Evolutionary conservation across 2,113 vertebrate species (phyloP).

Genomic region (Tragulus kanchil): DNA sequence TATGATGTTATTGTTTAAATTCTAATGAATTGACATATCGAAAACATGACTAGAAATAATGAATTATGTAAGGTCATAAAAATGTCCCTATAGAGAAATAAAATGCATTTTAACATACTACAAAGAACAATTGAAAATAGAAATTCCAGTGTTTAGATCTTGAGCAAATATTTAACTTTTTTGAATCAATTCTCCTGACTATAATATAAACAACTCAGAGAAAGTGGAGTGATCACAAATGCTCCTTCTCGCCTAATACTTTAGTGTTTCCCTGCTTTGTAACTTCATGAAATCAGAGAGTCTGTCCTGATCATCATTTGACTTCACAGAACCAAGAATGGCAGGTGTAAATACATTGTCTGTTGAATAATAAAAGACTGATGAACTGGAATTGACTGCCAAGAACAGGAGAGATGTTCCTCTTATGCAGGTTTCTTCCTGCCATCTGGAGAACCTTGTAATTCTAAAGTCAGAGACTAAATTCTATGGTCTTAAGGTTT

Average conservation of each 20-base stretch:
- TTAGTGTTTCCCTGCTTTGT: neutral
- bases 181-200: neutral
- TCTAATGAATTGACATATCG: neutral
- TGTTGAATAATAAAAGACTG: neutral
- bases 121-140: neutral
- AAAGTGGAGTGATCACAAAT: neutral
- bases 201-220: neutral
- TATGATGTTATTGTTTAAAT: neutral
- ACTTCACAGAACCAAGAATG: neutral
- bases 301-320: neutral
- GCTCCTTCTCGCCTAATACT: neutral
- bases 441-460: neutral
- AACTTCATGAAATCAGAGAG: neutral
- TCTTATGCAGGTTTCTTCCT: neutral
- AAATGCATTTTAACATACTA: neutral
- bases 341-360: neutral
- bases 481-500: neutral
- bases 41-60: neutral
- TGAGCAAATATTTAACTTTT: neutral
- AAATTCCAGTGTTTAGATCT: neutral
- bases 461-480: slow-evolving; percentile 31
- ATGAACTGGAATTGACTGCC: neutral
- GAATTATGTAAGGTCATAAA: neutral
- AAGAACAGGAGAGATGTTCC: neutral
- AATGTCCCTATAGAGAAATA: neutral